Base-by-base conservation (phyloP, 2,888 invertebrate species). In the Chloromyia formosa region DNA sequence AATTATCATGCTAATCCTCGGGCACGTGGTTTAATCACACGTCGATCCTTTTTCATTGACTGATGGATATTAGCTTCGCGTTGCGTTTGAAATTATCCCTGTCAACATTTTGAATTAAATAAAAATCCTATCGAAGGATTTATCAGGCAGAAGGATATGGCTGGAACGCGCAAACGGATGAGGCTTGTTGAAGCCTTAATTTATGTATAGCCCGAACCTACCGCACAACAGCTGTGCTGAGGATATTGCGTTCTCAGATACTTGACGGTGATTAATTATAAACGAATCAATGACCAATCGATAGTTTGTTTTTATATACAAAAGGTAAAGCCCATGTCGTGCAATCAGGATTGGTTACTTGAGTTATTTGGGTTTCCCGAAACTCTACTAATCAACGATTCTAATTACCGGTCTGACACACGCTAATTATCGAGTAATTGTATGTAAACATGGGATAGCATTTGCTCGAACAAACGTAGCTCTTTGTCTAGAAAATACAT, bases 21-120 rank as follows among this genome's bases (percentile, higher is more conserved):
- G 62, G 62, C 73, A 73, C 73, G 73, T 73, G 73, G 61, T 73
- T 54, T 18, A 18, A 73, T 73, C 73, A 62, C 73, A 73, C 42
- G 62, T 54, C 54, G 73, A 73, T 73, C 71, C 66, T 58, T 71
- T 58, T n/a, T 40, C 53, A 71, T 58, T 71, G 40, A 56, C 12
- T 27, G 18, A 54, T 2, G 5, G 27, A 16, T 27, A n/a, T 69
- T 22, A 16, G 12, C 1, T 20, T n/a, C 23, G 22, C 27, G 7
- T 4, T 35, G 2, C 7, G 7, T 35, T 35, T 2, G 27, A 35
- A 35, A 35, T n/a, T 35, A 35, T 23, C 18, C 22, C 18, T 14
- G 60, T 22, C 12, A 18, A 18, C 16, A 58, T 60, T 27, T 27
- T 20, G 22, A 14, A 9, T 18, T 45, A 14, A 5, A 20, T 45